Evolutionary conservation across 1,140 invertebrate species (phyloP), one percentile per base, ranked within the genome.

Genomic region (Whitmania pigra): DNA sequence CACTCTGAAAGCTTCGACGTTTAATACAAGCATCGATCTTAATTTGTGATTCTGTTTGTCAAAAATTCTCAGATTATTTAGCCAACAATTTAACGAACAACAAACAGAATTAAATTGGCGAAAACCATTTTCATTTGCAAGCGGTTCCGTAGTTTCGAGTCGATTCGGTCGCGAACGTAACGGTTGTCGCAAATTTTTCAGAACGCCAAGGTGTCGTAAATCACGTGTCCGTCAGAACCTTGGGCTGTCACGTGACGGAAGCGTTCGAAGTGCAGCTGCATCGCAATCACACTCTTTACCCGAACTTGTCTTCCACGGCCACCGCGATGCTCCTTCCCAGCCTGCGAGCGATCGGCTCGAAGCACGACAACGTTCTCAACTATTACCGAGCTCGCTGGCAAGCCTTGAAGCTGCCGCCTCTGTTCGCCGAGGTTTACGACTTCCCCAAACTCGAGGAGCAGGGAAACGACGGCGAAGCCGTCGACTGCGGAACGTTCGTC

Each of bases 401-500:
- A 72, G 88, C 89, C 76, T 85, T 94, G 53, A 86, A 88, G 69
- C 85, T 95, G 77, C 93, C 93, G 49, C 92, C 93, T 1, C 86
- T 97, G 53, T 97, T 94, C 81, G 91, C 93, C 31, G 94, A 97
- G 83, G 95, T 96, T 77, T 97, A 95, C 82, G 94, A 97, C 86
- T 95, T 97, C 85, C 92, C 93, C 67, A 94, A 92, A 83, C 88
- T 87, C 78, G 89, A 90, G 78, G 89, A 91, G 77, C 88, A 89
- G 43, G 73, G 43, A 18, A 55, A 71, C 22, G 73, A 68, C 49
- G 69, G 49, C 7, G 68, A 15, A 17, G 68, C 18, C n/a, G 40
- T 36, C 2, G 63, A 25, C 31, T 17, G 43, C 43, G 43, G 15
- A 13, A 0, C 43, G 9, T 49, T 49, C 43, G 11, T 11, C 43